These are phyloP conservation scores for Podarcis raffonei DNA, from an alignment of 2,113 vertebrate genomes.

Conservation along the genomic window DNA sequence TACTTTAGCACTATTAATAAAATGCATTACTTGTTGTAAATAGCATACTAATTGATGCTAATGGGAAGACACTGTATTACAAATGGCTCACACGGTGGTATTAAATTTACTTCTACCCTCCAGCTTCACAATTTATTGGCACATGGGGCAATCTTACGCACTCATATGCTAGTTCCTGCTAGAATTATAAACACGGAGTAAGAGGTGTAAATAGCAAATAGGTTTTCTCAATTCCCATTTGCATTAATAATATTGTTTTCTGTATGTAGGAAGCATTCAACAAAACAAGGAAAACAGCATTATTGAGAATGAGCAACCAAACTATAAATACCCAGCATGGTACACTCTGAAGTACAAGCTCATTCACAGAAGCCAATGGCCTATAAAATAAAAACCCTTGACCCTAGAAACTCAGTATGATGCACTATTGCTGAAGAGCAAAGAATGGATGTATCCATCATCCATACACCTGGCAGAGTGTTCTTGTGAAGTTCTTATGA, in stretches of 20 bases:
- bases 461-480: neutral
- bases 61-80: constrained; percentile 23
- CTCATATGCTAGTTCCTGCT: constrained; percentile 26
- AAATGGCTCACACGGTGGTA: constrained; percentile 28
- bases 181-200: constrained; percentile 26
- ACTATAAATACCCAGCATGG: constrained; percentile 20
- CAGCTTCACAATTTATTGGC: constrained; percentile 31
- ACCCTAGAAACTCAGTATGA: neutral
- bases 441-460: neutral
- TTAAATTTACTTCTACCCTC: constrained; percentile 32
- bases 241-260: constrained; percentile 41
- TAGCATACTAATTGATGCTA: constrained; percentile 47
- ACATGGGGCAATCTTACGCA: constrained; percentile 6
- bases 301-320: neutral
- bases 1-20: constrained; percentile 40
- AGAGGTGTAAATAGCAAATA: constrained; percentile 7
- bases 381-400: neutral
- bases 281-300: constrained; percentile 22
- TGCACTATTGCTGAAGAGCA: neutral
- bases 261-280: constrained; percentile 30
- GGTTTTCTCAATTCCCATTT: constrained; percentile 29
- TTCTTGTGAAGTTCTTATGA: neutral
- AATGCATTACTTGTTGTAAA: constrained; percentile 25
- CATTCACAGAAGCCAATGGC: neutral
- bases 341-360: neutral